These are phyloP conservation scores for Tinamus guttatus DNA, from an alignment of 2,113 vertebrate genomes.

Conservation along the genomic window DNA sequence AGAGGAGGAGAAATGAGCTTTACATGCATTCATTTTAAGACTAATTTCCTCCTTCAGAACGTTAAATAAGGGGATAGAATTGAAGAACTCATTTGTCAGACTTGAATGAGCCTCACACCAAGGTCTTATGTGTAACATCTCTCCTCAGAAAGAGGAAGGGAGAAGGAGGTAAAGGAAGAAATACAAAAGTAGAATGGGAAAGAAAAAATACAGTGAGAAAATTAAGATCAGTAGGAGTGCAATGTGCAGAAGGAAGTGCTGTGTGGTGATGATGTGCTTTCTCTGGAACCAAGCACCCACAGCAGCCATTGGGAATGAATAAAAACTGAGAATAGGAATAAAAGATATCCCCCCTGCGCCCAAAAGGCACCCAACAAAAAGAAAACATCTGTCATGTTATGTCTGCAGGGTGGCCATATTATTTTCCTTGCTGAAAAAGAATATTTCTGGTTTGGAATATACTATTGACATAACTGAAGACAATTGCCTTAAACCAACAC, in stretches of 20 bases:
- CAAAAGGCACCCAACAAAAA: not conserved
- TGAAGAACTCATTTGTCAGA: not conserved
- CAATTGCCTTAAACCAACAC: not conserved
- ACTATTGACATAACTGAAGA: not conserved
- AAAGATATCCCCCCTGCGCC: no score
- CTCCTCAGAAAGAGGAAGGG: not conserved
- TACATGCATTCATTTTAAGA: not conserved
- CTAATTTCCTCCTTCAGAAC: not conserved
- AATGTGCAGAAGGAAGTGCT: not conserved
- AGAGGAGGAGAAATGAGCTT: not conserved
- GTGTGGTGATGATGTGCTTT: not conserved
- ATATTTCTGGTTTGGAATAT: not conserved
- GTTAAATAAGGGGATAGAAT: not conserved
- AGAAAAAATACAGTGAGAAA: not conserved
- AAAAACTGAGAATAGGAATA: no score
- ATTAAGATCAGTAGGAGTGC: not conserved
- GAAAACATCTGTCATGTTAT: not conserved
- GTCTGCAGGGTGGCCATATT: no score
- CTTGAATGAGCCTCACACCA: not conserved
- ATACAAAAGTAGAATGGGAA: not conserved
- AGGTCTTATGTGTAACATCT: not conserved
- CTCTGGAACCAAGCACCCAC: not conserved
- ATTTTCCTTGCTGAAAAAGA: not conserved
- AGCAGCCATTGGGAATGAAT: not conserved
- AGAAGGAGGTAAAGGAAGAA: not conserved